Percentiles rank a stretch among this genome's conserved stretches.
phyloP scores from a whole-genome alignment of 2,888 invertebrate species.

The Calameuta idolon region DNA sequence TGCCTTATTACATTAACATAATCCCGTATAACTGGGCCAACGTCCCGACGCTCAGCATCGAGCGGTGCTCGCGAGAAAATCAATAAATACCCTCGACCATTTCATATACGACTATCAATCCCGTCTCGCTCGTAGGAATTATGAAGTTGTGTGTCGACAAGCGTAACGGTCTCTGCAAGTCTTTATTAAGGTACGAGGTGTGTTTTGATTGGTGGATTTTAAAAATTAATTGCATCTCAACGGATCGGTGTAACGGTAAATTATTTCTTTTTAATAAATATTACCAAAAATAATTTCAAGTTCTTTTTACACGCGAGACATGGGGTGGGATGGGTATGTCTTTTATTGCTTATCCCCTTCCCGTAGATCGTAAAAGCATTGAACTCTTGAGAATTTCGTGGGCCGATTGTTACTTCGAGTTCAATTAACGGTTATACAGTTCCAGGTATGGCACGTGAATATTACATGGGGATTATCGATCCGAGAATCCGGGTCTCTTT shows the following conservation, averaged over 20 bases:
- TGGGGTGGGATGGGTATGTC: neutral
- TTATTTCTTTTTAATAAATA: neutral
- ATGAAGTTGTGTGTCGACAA: neutral
- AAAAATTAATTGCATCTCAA: neutral
- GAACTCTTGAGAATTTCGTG: neutral
- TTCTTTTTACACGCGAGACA: neutral
- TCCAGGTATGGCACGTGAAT: neutral
- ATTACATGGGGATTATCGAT: neutral
- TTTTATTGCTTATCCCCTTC: neutral
- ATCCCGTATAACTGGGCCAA: constrained; percentile 14
- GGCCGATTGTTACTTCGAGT: neutral
- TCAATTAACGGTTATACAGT: neutral
- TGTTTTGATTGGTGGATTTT: neutral
- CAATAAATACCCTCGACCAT: neutral
- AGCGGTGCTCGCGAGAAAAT: neutral
- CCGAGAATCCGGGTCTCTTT: neutral
- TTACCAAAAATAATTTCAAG: neutral
- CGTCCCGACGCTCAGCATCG: constrained; percentile 1
- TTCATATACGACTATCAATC: neutral
- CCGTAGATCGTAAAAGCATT: neutral
- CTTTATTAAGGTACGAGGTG: neutral
- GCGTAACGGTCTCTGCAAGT: neutral
- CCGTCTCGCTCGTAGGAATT: neutral
- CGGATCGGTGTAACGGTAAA: neutral
- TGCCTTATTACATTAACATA: constrained; percentile 28